Conservation (phyloP, 2,888 invertebrate species). For the Drosophila trichaetosa region DNA sequence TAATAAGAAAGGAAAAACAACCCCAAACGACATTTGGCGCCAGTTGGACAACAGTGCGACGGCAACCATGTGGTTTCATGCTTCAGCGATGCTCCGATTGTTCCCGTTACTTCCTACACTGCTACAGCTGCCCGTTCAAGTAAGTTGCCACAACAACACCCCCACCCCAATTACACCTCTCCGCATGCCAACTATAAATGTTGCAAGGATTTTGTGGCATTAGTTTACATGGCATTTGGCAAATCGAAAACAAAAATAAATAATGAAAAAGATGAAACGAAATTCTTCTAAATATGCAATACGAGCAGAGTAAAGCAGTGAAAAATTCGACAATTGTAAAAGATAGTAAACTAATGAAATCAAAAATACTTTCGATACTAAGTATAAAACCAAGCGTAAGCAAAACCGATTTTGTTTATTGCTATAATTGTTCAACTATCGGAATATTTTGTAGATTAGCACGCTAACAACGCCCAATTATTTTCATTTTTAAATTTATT, state of each 20-base stretch:
- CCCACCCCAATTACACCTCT: background rate
- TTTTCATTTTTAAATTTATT: background rate
- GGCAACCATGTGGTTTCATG: slow-evolving; percentile 60
- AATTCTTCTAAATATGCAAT: background rate
- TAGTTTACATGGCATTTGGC: slow-evolving; percentile 13
- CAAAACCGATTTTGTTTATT: background rate
- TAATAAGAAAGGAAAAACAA: slow-evolving; percentile 10
- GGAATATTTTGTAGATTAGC: no score
- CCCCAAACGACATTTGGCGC: slow-evolving; percentile 59
- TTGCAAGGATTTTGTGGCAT: slow-evolving; percentile 13
- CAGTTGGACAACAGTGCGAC: slow-evolving; percentile 45
- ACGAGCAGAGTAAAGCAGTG: background rate
- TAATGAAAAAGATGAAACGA: background rate
- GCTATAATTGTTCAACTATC: background rate
- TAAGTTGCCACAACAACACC: slow-evolving; percentile 30
- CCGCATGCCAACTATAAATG: background rate
- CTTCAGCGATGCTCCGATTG: slow-evolving; percentile 45
- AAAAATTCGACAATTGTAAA: background rate
- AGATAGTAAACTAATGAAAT: background rate
- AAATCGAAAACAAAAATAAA: slow-evolving; percentile 9
- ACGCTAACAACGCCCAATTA: background rate
- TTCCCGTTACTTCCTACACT: slow-evolving; percentile 39
- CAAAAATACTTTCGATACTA: background rate
- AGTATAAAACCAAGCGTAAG: background rate
- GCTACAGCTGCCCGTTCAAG: slow-evolving; percentile 50